These are phyloP conservation scores for Pygoscelis adeliae DNA, from an alignment of 2,113 vertebrate genomes.

Conservation along the genomic window DNA sequence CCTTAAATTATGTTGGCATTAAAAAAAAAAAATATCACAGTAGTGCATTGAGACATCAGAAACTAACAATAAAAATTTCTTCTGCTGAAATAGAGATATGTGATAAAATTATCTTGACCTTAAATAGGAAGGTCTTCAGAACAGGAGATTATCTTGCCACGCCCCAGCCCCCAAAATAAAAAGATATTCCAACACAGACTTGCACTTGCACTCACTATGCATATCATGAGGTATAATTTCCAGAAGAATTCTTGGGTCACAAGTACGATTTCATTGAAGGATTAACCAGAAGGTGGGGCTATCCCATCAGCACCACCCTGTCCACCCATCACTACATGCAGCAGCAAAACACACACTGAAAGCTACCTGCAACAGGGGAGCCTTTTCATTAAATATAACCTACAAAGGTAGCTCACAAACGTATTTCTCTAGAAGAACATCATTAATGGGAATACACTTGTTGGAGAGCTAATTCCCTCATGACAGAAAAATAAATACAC, in stretches of 20 bases:
- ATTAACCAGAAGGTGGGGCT: constrained; percentile 16
- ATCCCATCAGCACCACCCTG: neutral
- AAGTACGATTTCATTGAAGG: neutral
- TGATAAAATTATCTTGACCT: neutral
- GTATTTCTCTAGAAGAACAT: neutral
- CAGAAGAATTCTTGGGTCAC: neutral
- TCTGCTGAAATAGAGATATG: neutral
- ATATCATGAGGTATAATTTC: neutral
- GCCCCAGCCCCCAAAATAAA: neutral
- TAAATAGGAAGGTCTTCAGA: neutral
- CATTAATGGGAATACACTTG: fast-evolving
- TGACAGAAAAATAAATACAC: neutral
- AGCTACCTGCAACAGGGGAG: neutral
- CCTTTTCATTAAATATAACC: neutral
- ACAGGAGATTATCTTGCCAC: neutral
- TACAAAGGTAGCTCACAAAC: fast-evolving
- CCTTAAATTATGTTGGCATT: neutral
- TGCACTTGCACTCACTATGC: neutral
- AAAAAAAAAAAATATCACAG: neutral
- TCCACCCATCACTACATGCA: neutral
- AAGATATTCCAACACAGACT: neutral
- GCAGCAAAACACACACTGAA: neutral
- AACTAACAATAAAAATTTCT: neutral
- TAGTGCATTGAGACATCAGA: neutral
- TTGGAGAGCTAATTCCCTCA: neutral